phyloP scores from a whole-genome alignment of 1,140 invertebrate species.

The Eumaeus atala region DNA sequence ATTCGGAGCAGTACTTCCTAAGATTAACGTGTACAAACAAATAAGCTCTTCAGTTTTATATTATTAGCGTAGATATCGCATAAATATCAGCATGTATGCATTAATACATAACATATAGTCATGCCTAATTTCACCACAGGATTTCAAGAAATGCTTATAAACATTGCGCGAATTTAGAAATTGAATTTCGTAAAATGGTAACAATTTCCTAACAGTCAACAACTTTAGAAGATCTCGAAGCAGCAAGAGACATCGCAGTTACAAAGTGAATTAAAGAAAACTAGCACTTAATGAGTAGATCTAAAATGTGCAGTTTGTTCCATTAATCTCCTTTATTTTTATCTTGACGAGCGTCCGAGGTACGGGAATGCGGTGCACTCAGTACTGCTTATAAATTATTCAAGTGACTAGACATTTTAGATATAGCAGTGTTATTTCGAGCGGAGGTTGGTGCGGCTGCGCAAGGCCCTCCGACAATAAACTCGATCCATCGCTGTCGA shows the following conservation, averaged over 20 bases:
- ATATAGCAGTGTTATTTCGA: slow-evolving; percentile 67
- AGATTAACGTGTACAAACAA: too few species aligned
- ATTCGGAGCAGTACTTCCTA: too few species aligned
- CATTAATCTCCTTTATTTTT: slow-evolving; percentile 44
- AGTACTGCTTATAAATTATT: slow-evolving; percentile 68
- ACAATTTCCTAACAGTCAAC: neutral
- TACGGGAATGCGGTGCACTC: slow-evolving; percentile 58
- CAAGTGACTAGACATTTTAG: slow-evolving; percentile 65
- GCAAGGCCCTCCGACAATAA: slow-evolving; percentile 8
- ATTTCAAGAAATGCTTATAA: too few species aligned
- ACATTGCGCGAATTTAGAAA: too few species aligned
- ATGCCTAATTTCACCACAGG: too few species aligned
- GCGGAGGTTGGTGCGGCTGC: slow-evolving; percentile 18
- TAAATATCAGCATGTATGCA: too few species aligned
- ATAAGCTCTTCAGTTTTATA: too few species aligned
- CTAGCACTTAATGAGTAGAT: slow-evolving; percentile 18
- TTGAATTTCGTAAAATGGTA: too few species aligned
- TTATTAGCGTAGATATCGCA: too few species aligned
- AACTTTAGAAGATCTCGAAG: neutral
- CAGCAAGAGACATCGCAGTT: neutral
- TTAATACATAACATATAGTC: too few species aligned
- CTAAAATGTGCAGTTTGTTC: slow-evolving; percentile 37
- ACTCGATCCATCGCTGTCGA: slow-evolving; percentile 2
- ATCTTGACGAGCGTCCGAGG: slow-evolving; percentile 42
- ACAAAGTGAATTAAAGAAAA: slow-evolving; percentile 8